Evolutionary conservation across 1,140 invertebrate species (phyloP).

Genomic region (Caerostris darwini): DNA sequence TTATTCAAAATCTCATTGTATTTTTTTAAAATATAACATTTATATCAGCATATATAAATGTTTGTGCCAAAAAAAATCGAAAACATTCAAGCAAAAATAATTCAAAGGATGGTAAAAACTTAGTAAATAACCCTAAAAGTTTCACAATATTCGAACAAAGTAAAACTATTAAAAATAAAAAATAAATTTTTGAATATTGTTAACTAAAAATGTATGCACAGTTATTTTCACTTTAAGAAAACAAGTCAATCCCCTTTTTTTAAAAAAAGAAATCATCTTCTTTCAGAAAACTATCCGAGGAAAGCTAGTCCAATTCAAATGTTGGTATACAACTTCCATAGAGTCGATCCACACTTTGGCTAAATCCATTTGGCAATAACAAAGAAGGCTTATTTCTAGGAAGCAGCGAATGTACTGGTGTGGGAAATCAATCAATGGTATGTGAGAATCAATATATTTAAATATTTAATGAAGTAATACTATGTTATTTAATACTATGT

Average conservation of each 20-base stretch:
- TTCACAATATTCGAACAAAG: no score
- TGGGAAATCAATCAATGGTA: background rate
- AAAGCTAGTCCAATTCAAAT: conserved; percentile 47
- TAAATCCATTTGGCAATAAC: conserved; percentile 65
- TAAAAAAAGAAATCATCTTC: background rate
- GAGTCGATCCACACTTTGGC: conserved; percentile 23
- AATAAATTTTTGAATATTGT: background rate
- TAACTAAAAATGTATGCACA: background rate
- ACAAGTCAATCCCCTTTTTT: background rate
- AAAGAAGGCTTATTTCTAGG: conserved; percentile 35
- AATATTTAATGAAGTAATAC: no score
- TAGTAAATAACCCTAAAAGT: no score
- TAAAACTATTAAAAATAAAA: background rate
- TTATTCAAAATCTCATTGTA: no score
- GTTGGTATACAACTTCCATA: conserved; percentile 29
- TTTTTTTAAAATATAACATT: no score
- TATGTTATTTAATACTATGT: no score
- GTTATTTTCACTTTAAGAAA: background rate
- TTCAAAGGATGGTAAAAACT: no score
- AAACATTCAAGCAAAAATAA: no score
- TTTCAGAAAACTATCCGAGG: background rate
- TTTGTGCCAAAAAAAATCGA: no score
- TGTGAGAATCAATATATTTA: no score
- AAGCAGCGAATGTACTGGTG: conserved; percentile 21
- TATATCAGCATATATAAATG: no score